A percentile compares a stretch with the other conserved stretches of the same genome.
Evolutionary conservation across 2,888 invertebrate genomes (phyloP).

Genomic region (Fissipunctia ypsillon): DNA sequence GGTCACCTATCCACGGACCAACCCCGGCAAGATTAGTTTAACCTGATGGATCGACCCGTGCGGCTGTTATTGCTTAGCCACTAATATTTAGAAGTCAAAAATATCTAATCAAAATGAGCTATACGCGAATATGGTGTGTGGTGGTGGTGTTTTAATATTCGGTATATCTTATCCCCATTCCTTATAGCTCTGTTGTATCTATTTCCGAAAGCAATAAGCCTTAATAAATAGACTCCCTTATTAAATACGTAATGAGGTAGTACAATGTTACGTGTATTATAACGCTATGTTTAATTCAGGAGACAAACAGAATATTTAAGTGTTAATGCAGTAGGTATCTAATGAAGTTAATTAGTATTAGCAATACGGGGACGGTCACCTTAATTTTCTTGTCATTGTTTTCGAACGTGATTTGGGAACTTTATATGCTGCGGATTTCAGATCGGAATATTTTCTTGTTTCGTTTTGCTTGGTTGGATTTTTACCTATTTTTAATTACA

Average conservation of each 20-base stretch:
- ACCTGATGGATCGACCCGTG: too few relatives aligned
- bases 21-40: too few relatives aligned
- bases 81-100: not conserved
- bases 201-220: slow-evolving; percentile 31
- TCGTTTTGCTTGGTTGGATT: not conserved
- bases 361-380: not conserved
- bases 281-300: slow-evolving; percentile 31
- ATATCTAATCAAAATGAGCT: too few relatives aligned
- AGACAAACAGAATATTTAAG: slow-evolving; percentile 13
- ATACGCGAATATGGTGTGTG: too few relatives aligned
- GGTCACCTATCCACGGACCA: too few relatives aligned
- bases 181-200: not conserved
- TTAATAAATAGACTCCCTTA: slow-evolving; percentile 36
- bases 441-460: not conserved
- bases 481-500: not conserved
- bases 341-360: slow-evolving; percentile 26
- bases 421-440: not conserved
- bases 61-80: too few relatives aligned
- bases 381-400: slow-evolving; percentile 17
- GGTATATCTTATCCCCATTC: not conserved
- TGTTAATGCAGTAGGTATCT: not conserved
- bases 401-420: slow-evolving; percentile 11
- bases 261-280: slow-evolving; percentile 11
- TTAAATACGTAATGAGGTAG: slow-evolving; percentile 35
- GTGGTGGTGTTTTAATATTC: not conserved